Evolutionary conservation across 2,797 vertebrate species (phyloP), one percentile per base, ranked within the genome.

Genomic region (Heliangelus exortis): DNA sequence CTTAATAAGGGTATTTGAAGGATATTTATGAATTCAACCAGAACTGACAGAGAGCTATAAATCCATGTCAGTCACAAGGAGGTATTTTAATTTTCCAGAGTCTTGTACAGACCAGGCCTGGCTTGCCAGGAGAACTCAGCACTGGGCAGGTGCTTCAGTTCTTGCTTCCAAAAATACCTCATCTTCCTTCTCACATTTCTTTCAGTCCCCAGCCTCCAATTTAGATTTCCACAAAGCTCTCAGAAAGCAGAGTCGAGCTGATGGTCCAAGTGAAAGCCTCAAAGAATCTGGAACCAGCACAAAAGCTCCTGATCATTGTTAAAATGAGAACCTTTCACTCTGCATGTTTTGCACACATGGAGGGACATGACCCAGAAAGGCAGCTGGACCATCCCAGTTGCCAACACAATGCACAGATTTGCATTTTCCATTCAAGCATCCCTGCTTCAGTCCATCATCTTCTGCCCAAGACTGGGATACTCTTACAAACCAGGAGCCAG

Each of bases 61-160:
- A 90, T 90, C 39, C 74, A 67, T 8, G 22, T 22, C 48, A 88
- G 28, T 39, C 63, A 73, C 6, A 8, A 73, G 50, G 34, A 90
- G 20, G 33, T 53, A 73, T 89, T 95, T 92, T 82, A 84, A 79
- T 96, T 78, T 95, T 69, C 39, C 74, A 71, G 43, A 84, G 36
- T 55, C 22, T 80, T 89, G 34, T 61, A 81, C 65, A 87, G 84
- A 85, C 68, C 48, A 69, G 53, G 65, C 8, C 43, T 62, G 66
- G 34, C 54, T 73, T 86, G 84, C 69, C 87, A 91, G 73, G 41
- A 93, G 88, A 93, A 79, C 81, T 69, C 81, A 89, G 54, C 13
- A 31, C 51, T 57, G 45, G 51, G 68, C 79, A 95, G 26, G 34
- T 59, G 54, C n/a, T 87, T 87, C 39, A 28, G 36, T 68, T 75